Evolutionary conservation across 2,888 invertebrate species (phyloP).

Genomic region (Argyresthia goedartella): DNA sequence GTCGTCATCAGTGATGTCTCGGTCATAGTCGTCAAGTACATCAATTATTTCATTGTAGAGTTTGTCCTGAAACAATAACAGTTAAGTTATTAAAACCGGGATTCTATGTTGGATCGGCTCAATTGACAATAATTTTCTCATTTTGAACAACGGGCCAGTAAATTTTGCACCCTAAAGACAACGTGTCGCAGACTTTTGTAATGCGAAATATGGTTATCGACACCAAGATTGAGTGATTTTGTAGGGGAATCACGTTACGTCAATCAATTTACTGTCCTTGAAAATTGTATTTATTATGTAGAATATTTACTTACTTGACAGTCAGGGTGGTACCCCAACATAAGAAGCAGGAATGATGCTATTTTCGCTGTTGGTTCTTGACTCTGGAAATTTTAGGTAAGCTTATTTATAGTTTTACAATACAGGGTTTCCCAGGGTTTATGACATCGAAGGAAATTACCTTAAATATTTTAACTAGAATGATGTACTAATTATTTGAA

Average conservation of each 20-base stretch:
- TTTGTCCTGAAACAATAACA: slow-evolving; percentile 29
- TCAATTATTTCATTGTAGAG: slow-evolving; percentile 37
- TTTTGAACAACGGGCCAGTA: too few relatives aligned
- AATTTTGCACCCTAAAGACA: too few relatives aligned
- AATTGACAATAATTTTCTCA: too few relatives aligned
- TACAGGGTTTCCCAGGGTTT: too few relatives aligned
- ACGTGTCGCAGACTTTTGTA: background rate
- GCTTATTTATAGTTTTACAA: too few relatives aligned
- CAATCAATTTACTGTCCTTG: background rate
- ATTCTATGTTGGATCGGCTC: too few relatives aligned
- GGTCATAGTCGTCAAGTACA: slow-evolving; percentile 31
- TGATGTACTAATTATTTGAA: too few relatives aligned
- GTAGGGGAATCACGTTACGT: background rate
- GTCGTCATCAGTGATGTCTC: slow-evolving; percentile 34
- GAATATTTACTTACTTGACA: slow-evolving; percentile 31
- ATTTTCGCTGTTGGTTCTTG: slow-evolving; percentile 57
- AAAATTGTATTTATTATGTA: background rate
- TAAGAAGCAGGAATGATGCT: slow-evolving; percentile 35
- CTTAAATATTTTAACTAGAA: too few relatives aligned
- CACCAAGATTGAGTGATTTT: background rate
- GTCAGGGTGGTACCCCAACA: slow-evolving; percentile 52
- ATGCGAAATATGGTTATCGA: background rate
- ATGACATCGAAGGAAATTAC: too few relatives aligned
- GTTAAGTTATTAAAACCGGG: too few relatives aligned
- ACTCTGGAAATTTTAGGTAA: slow-evolving; percentile 34